Base-by-base conservation (phyloP, 2,113 vertebrate genomes). In the Mesoclemmys tuberculata region DNA sequence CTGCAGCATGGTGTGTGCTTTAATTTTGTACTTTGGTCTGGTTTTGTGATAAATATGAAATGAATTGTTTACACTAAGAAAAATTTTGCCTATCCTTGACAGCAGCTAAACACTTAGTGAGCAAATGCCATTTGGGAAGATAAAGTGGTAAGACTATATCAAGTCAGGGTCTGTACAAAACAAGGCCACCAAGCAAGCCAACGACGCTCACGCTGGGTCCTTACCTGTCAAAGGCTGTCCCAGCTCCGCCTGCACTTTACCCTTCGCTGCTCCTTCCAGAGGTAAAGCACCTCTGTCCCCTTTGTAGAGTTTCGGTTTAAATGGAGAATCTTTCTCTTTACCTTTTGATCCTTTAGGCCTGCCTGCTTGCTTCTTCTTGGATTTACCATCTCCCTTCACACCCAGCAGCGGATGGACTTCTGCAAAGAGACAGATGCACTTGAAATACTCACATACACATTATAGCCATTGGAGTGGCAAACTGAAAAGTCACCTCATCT, bases 241-340 rank as follows among this genome's bases (percentile, higher is more conserved):
- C 98, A 99, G 98, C 97, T 99, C 99, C 98, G 99, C 97, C 98
- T 98, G 98, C 98, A 97, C 99, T 98, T 99, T 99, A 98, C 99
- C 99, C 99, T 99, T 99, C 98, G 98, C 98, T 97, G 98, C 98
- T 98, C 98, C 99, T 98, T 99, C 99, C 99, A 99, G 97, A 97
- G 99, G 98, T 94, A 99, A 99, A 97, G 96, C 38, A 97, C 99
- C 98, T 99, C 99, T 99, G 96, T 99, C 99, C 94, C 99, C 99
- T 98, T 99, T 99, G 99, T 98, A 99, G 98, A 99, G 98, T 98
- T 99, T 99, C 96, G 99, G 98, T 98, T 99, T 99, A 99, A 99
- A 99, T 98, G 99, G 98, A 98, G 99, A 99, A 98, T 99, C 99
- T 99, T 99, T 99, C 98, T 99, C 99, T 99, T 99, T 99, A 99